These are phyloP conservation scores for Caenorhabditis wallacei DNA, from an alignment of 2,888 invertebrate species.

Conservation along the genomic window DNA sequence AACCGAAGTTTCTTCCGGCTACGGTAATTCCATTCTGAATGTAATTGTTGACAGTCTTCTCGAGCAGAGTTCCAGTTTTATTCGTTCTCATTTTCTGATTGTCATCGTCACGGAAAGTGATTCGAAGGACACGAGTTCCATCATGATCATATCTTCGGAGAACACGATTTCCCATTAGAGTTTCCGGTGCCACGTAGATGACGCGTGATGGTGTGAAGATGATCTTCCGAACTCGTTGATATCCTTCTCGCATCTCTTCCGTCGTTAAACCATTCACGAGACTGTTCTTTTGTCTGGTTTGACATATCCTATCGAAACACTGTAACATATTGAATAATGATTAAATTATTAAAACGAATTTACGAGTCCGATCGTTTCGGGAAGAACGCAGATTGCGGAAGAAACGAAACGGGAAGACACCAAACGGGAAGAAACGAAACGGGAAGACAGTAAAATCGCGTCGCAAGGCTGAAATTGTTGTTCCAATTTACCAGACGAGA, in stretches of 20 bases:
- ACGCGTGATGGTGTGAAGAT: constrained; percentile 80
- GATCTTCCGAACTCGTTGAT: constrained; percentile 74
- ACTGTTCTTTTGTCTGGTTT: constrained; percentile 56
- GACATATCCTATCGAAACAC: constrained; percentile 65
- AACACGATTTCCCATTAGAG: constrained; percentile 83
- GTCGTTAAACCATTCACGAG: constrained; percentile 55
- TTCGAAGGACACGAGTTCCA: constrained; percentile 70
- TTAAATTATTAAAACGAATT: too few species aligned
- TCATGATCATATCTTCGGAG: constrained; percentile 76
- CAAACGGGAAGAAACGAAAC: too few species aligned
- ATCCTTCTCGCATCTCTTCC: constrained; percentile 69
- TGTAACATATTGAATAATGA: constrained; percentile 16
- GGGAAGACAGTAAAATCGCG: too few species aligned
- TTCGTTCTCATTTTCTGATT: constrained; percentile 69
- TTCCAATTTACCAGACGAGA: too few species aligned
- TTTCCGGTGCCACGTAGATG: constrained; percentile 81
- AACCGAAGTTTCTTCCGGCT: constrained; percentile 76
- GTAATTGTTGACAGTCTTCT: constrained; percentile 69
- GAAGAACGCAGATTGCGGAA: too few species aligned
- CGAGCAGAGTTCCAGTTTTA: constrained; percentile 69
- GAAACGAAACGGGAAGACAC: too few species aligned
- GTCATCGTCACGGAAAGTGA: constrained; percentile 72
- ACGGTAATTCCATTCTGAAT: constrained; percentile 73
- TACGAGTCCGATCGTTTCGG: too few species aligned
- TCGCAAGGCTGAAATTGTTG: too few species aligned